Base-by-base conservation (phyloP, 1,140 invertebrate species). In the Papilio polytes region DNA sequence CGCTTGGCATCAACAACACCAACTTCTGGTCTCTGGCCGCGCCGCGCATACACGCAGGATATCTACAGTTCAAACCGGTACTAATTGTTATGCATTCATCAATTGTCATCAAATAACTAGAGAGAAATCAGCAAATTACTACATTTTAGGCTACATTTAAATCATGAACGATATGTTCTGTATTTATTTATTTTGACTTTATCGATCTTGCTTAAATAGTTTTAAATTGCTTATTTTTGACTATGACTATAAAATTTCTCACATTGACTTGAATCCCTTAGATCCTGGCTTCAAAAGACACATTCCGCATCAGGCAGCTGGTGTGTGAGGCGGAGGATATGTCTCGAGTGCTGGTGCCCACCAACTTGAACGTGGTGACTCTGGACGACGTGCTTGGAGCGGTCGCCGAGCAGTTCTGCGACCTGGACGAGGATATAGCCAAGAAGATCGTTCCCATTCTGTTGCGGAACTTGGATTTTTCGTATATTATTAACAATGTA, bases 401-500 rank as follows among this genome's bases (percentile, higher is more conserved):
- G 0, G 85, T 91, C 10, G 78, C 84, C 0, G 87, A 91, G 1
- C 89, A 95, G 84, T 91, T 96, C 80, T 96, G 96, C 59, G 90
- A 91, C 4, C 78, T 96, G 13, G 84, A 89, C 15, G 93, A 95
- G 41, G 85, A 91, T 0, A 87, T 89, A 6, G 94, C 92, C 1
- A 91, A 95, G 80, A 90, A 95, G 74, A 89, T 96, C 1, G 51
- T 95, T 1, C 87, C 95, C 0, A 88, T 92, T 44, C 85, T 96
- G 3, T 84, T 96, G 18, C 91, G 95, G 36, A 96, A 96, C 82
- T 76, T 96, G 0, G 95, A 96, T 63, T 96, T 94, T 73, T 93
- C 92, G 20, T 91, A 94, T 56, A 87, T 96, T 51, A 89, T 96
- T 46, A 94, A 95, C 83, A 94, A 94, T 83, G 96, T 96, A 88